A percentile compares a stretch with the other conserved stretches of the same genome.
Conservation (phyloP, 2,113 vertebrate species). For the Rynchops niger region DNA sequence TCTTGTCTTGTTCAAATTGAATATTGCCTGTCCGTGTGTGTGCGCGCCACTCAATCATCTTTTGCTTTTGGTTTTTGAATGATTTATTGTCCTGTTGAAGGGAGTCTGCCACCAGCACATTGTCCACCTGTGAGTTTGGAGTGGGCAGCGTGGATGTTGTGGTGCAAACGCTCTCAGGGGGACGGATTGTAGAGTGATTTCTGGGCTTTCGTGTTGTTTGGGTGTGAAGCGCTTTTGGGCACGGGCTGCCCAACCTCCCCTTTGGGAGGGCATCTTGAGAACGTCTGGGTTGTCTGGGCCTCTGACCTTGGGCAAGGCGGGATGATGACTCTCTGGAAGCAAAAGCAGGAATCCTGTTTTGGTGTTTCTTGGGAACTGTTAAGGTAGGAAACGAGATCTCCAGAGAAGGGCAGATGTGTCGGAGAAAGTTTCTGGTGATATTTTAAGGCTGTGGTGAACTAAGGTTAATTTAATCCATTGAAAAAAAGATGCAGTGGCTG, state of each 20-base stretch:
- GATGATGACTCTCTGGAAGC: fast-evolving
- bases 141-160: not conserved
- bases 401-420: not conserved
- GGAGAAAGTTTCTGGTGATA: not conserved
- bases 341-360: not conserved
- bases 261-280: not conserved
- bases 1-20: not conserved
- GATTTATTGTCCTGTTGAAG: not conserved
- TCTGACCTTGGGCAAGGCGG: not conserved
- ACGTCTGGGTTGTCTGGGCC: not conserved
- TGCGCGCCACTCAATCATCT: not conserved
- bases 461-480: not conserved
- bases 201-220: not conserved
- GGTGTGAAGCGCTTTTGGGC: not conserved
- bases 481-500: not conserved
- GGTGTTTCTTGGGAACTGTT: not conserved
- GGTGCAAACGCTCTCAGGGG: not conserved
- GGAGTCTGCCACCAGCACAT: not conserved
- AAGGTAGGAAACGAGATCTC: not conserved
- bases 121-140: not conserved
- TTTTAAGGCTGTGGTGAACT: not conserved
- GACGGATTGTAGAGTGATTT: fast-evolving
- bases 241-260: not conserved
- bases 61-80: not conserved
- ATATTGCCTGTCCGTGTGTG: not conserved